phyloP scores from a whole-genome alignment of 2,888 invertebrate species.

The Sialis fuliginosa region DNA sequence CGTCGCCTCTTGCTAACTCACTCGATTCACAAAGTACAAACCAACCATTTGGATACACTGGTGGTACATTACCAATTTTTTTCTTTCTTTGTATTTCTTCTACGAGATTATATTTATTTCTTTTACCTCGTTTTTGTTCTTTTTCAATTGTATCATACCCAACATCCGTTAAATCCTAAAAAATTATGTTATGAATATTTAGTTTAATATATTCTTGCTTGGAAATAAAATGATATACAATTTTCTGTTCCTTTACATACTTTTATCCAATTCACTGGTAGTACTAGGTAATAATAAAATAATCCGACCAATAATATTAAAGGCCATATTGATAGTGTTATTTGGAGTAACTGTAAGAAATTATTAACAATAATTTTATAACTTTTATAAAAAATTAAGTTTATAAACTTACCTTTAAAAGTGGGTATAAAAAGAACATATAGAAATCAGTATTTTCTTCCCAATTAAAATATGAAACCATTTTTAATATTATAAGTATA shows the following conservation, averaged over 20 bases:
- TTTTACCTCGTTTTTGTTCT: conserved; percentile 17
- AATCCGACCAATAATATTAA: no score
- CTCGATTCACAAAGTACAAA: conserved; percentile 56
- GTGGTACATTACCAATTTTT: conserved; percentile 50
- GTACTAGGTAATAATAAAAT: conserved; percentile 7
- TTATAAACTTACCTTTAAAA: no score
- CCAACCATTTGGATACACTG: conserved; percentile 85
- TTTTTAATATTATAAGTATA: no score
- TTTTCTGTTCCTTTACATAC: conserved; percentile 6
- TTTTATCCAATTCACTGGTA: conserved; percentile 9
- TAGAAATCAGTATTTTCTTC: no score
- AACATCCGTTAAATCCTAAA: conserved; percentile 30
- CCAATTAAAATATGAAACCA: no score
- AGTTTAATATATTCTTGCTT: neutral
- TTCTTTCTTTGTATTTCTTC: conserved; percentile 31
- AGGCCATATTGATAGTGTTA: no score
- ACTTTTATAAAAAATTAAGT: no score
- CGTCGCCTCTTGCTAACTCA: conserved; percentile 33
- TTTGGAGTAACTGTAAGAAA: no score
- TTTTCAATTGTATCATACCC: conserved; percentile 26
- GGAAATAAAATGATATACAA: neutral
- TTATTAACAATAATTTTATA: no score
- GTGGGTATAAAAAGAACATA: no score
- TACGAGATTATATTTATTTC: conserved; percentile 17
- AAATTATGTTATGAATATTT: neutral